Evolutionary conservation across 2,888 invertebrate species (phyloP).

Genomic region (Clostera curtula): DNA sequence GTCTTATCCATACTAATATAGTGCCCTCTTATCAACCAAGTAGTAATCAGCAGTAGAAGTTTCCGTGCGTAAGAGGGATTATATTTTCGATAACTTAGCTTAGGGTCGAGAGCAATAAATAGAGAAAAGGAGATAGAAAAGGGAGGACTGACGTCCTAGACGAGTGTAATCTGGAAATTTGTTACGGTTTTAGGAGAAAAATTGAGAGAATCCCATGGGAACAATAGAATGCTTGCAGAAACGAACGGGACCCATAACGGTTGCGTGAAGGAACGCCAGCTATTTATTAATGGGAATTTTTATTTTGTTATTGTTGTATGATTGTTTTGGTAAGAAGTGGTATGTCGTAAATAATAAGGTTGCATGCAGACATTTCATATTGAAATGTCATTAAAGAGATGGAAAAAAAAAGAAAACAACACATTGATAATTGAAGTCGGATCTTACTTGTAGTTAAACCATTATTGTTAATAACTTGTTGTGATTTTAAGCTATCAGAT

Average conservation of each 20-base stretch:
- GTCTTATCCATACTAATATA: slow-evolving; percentile 34
- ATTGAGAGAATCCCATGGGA: slow-evolving; percentile 53
- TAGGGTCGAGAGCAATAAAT: slow-evolving; percentile 67
- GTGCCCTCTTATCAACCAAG: slow-evolving; percentile 48
- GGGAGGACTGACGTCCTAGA: slow-evolving; percentile 32
- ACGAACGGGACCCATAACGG: slow-evolving; percentile 17
- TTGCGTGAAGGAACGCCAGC: slow-evolving; percentile 15
- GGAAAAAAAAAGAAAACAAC: no score
- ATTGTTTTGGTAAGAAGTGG: slow-evolving; percentile 2
- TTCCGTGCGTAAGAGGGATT: slow-evolving; percentile 68
- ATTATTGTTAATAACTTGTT: no score
- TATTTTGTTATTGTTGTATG: slow-evolving; percentile 7
- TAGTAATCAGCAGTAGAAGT: slow-evolving; percentile 69
- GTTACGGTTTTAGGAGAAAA: slow-evolving; percentile 67
- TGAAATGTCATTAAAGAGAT: no score
- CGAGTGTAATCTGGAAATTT: slow-evolving; percentile 67
- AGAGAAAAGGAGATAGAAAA: slow-evolving; percentile 52
- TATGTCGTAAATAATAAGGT: not conserved
- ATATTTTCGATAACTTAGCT: slow-evolving; percentile 71
- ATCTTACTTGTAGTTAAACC: no score
- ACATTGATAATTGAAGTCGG: no score
- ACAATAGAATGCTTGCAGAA: slow-evolving; percentile 40
- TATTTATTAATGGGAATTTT: slow-evolving; percentile 22
- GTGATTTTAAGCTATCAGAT: no score
- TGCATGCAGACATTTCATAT: not conserved